These are phyloP conservation scores for Panagrolaimus sp. DNA, from an alignment of 1,140 invertebrate genomes.

Conservation along the genomic window DNA sequence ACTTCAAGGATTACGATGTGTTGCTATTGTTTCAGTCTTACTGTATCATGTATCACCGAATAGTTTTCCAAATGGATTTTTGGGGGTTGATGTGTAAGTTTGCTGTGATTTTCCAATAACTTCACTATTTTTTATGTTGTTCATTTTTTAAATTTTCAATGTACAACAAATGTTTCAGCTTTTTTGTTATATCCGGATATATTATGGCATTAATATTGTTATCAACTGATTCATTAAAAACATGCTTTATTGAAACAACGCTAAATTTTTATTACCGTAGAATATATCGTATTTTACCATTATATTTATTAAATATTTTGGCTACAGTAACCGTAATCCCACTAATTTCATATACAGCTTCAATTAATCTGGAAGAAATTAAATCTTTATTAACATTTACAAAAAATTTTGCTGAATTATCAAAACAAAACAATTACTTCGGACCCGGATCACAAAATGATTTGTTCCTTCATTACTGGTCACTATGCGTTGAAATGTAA, in stretches of 20 bases:
- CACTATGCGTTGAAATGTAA: neutral
- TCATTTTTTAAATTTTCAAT: too few relatives aligned
- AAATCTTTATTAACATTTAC: neutral
- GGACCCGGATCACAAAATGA: neutral
- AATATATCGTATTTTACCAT: neutral
- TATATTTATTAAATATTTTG: neutral
- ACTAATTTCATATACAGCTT: neutral
- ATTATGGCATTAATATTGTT: neutral
- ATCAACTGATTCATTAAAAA: neutral
- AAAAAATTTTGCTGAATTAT: neutral
- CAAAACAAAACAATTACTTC: neutral
- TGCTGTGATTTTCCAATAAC: too few relatives aligned
- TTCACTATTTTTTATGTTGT: too few relatives aligned
- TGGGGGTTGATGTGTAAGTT: slow-evolving; percentile 15
- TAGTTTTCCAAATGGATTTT: neutral
- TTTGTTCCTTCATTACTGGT: slow-evolving; percentile 1
- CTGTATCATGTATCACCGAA: neutral
- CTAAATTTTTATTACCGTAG: neutral
- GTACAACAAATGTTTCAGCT: too few relatives aligned
- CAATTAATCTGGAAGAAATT: neutral
- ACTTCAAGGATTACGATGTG: neutral
- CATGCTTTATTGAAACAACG: neutral
- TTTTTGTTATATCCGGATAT: neutral
- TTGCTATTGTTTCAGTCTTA: neutral
- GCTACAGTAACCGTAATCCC: neutral